Base-by-base conservation (phyloP, 2,113 vertebrate genomes). In the Oxyruncus cristatus region DNA sequence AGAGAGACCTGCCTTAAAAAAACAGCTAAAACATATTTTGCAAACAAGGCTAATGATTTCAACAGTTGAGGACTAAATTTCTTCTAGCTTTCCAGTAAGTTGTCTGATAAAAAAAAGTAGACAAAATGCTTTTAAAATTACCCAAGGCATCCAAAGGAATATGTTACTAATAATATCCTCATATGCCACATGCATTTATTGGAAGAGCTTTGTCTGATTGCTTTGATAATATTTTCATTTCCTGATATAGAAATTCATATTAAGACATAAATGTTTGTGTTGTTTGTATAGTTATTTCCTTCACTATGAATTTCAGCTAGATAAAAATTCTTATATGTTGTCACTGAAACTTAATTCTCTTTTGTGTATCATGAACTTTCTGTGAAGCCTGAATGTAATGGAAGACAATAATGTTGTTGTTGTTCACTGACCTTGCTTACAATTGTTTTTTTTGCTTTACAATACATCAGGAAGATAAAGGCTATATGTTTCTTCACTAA, bases 141-240 rank as follows among this genome's bases (percentile, higher is more conserved):
- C 27, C 21, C 8, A 52, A 78, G 44, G 39, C 24, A 72, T 88
- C 50, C 42, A 88, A 53, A 94, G 33, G 83, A 85, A 53, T 93
- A 65, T 70, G 77, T 89, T 72, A 90, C 74, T 59, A 82, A 26
- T 37, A 62, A 28, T 39, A 77, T 75, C 42, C 17, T 81, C 39
- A 30, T 88, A 67, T 12, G 21, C 12, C 74, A 26, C 27, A 9
- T 39, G 4, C 19, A 24, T 84, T 56, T 65, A 32, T 44, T 95
- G 44, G 42, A 84, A 55, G 58, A 27, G 9, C 30, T 68, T 79
- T 88, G 23, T 85, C 28, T 67, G 73, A 73, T 71, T 53, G 19
- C 58, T 94, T 84, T 87, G 50, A 66, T 63, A 88, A 86, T 56
- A 2, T 70, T 85, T 83, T 96, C 62, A 76, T 92, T 93, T 94